phyloP scores from a whole-genome alignment of 2,888 invertebrate genomes.

The Lydus trimaculatus region DNA sequence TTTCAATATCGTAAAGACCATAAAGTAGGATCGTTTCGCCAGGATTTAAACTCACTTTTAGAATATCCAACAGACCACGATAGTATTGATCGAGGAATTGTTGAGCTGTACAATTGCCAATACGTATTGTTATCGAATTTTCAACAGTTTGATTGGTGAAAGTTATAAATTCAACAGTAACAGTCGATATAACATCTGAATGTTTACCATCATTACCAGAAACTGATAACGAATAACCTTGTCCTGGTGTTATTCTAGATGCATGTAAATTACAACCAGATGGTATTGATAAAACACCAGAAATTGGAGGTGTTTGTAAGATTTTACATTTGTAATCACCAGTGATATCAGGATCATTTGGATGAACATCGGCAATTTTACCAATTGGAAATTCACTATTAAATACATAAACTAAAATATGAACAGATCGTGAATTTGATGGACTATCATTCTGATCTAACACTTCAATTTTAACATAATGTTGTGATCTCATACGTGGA shows the following conservation, averaged over 20 bases:
- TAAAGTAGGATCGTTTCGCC: constrained; percentile 74
- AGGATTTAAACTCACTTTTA: constrained; percentile 72
- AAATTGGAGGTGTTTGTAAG: constrained; percentile 68
- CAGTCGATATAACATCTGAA: constrained; percentile 84
- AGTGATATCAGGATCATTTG: constrained; percentile 88
- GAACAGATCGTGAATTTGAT: constrained; percentile 82
- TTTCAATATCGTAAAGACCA: constrained; percentile 73
- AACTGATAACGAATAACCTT: constrained; percentile 80
- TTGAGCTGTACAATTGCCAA: constrained; percentile 76
- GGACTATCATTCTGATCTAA: constrained; percentile 92
- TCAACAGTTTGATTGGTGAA: constrained; percentile 85
- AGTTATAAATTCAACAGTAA: constrained; percentile 81
- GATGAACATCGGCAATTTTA: constrained; percentile 91
- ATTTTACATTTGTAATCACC: constrained; percentile 90
- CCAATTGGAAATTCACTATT: constrained; percentile 78
- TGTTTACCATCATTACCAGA: constrained; percentile 91
- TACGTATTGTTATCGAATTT: constrained; percentile 80
- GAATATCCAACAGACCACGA: constrained; percentile 72
- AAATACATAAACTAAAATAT: constrained; percentile 79
- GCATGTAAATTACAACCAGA: constrained; percentile 82
- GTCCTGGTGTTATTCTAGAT: constrained; percentile 72
- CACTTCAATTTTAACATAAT: constrained; percentile 77
- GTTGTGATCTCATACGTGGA: constrained; percentile 83
- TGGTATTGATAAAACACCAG: constrained; percentile 73
- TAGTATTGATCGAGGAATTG: constrained; percentile 82